Percentiles rank a stretch among this genome's conserved stretches.
Evolutionary conservation across 2,888 invertebrate species (phyloP).

Genomic region (Microchrysa polita): DNA sequence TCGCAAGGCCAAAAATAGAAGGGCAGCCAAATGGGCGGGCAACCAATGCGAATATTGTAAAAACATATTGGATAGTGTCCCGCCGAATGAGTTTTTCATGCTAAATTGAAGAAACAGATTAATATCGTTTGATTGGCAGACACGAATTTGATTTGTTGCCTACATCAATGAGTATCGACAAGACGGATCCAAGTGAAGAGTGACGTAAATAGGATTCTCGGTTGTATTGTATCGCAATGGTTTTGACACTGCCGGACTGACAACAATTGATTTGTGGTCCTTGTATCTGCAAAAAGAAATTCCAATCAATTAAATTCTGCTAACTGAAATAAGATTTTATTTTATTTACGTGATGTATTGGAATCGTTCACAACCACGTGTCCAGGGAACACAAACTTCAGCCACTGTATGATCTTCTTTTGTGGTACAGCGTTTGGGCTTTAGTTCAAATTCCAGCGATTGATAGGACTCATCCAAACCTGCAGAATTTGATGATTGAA

Average conservation of each 20-base stretch:
- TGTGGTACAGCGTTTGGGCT: slow-evolving; percentile 66
- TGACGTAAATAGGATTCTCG: slow-evolving; percentile 66
- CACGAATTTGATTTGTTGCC: background rate
- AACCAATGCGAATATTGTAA: slow-evolving; percentile 74
- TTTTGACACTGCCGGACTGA: slow-evolving; percentile 69
- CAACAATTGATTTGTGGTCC: slow-evolving; percentile 67
- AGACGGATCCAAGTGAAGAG: slow-evolving; percentile 74
- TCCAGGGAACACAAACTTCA: slow-evolving; percentile 74
- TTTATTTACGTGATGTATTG: slow-evolving; percentile 70
- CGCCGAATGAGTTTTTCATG: slow-evolving; percentile 68
- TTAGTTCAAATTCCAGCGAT: slow-evolving; percentile 69
- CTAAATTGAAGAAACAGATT: background rate
- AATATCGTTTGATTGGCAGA: slow-evolving; percentile 19
- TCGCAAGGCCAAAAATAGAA: slow-evolving; percentile 71
- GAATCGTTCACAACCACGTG: slow-evolving; percentile 69
- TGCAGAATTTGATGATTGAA: no score
- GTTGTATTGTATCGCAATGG: slow-evolving; percentile 64
- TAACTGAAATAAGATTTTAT: no score
- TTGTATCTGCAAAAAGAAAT: slow-evolving; percentile 49
- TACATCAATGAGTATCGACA: slow-evolving; percentile 77
- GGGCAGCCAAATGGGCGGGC: slow-evolving; percentile 73
- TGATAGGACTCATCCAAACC: slow-evolving; percentile 70
- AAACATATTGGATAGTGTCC: slow-evolving; percentile 71
- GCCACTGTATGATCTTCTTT: slow-evolving; percentile 69
- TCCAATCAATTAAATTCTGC: background rate